These are phyloP conservation scores for Lepus townsendii DNA, from an alignment of 2,797 vertebrate species.

Conservation along the genomic window DNA sequence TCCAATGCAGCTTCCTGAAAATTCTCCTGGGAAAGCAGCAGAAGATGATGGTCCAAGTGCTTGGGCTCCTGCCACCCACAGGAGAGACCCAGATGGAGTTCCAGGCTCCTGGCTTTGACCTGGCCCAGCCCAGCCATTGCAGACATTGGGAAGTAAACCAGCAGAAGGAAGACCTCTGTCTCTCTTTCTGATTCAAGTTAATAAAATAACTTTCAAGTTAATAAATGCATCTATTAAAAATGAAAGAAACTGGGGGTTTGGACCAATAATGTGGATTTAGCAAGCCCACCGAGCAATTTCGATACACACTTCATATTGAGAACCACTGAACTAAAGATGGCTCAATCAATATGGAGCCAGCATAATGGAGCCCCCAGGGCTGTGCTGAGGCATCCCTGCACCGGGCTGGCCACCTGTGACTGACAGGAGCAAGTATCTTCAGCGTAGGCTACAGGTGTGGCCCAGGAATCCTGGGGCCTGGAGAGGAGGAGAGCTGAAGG, in stretches of 20 bases:
- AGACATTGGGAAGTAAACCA: too few relatives aligned
- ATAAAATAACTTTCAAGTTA: too few relatives aligned
- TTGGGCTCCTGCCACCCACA: too few relatives aligned
- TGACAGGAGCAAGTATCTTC: fast-evolving
- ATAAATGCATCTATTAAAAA: too few relatives aligned
- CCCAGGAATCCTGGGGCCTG: not conserved
- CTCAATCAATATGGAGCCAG: not conserved
- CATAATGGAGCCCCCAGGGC: not conserved
- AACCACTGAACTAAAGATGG: not conserved
- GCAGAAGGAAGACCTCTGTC: too few relatives aligned
- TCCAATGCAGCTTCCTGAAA: too few relatives aligned
- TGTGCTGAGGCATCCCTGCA: not conserved
- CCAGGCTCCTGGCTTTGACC: too few relatives aligned
- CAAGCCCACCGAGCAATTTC: not conserved
- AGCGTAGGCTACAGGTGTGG: not conserved
- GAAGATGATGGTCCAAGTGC: too few relatives aligned
- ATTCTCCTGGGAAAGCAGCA: too few relatives aligned
- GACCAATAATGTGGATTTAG: not conserved
- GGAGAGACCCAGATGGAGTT: too few relatives aligned
- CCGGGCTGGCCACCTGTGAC: not conserved
- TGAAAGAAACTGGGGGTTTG: not conserved
- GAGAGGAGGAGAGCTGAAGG: fast-evolving
- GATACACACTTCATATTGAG: not conserved
- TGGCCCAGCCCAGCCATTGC: too few relatives aligned
- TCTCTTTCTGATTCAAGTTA: too few relatives aligned